Evolutionary conservation across 2,888 invertebrate genomes (phyloP).

Genomic region (Abrostola triplasia): DNA sequence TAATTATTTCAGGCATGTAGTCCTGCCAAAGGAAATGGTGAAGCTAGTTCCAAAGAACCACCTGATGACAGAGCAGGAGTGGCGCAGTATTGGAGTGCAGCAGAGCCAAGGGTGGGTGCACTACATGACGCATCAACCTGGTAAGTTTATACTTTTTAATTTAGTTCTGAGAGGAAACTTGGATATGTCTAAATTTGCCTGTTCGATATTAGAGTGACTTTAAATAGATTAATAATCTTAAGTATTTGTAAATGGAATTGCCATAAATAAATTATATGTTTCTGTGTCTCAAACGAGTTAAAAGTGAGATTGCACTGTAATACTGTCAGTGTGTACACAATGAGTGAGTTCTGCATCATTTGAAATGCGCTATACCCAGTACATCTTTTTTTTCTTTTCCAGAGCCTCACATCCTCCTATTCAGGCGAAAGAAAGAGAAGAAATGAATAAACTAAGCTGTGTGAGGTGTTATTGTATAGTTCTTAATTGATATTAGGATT

Average conservation of each 20-base stretch:
- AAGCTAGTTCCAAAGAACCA: constrained; percentile 97
- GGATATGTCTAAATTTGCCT: too few species aligned
- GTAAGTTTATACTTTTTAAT: constrained; percentile 77
- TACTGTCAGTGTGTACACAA: too few species aligned
- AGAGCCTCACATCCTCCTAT: constrained; percentile 97
- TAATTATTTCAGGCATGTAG: constrained; percentile 93
- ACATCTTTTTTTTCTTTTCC: constrained; percentile 54
- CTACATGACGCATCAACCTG: constrained; percentile 98
- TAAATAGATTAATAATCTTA: too few species aligned
- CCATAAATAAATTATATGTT: too few species aligned
- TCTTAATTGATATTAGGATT: constrained; percentile 64
- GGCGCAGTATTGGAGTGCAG: constrained; percentile 98
- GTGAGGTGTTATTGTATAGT: constrained; percentile 70
- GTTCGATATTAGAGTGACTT: too few species aligned
- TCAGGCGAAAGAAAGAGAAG: constrained; percentile 90
- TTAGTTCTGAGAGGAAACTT: neutral
- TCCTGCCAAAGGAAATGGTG: constrained; percentile 96
- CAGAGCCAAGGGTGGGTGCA: constrained; percentile 99
- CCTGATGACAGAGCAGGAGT: constrained; percentile 97
- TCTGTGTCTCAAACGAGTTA: too few species aligned
- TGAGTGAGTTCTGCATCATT: too few species aligned
- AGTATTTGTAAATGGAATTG: too few species aligned
- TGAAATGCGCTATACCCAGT: too few species aligned
- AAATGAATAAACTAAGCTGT: constrained; percentile 60
- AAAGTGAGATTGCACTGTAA: too few species aligned